Evolutionary conservation across 2,797 vertebrate genomes (phyloP), one percentile per base, ranked within the genome.

Genomic region (Fundulus diaphanus): DNA sequence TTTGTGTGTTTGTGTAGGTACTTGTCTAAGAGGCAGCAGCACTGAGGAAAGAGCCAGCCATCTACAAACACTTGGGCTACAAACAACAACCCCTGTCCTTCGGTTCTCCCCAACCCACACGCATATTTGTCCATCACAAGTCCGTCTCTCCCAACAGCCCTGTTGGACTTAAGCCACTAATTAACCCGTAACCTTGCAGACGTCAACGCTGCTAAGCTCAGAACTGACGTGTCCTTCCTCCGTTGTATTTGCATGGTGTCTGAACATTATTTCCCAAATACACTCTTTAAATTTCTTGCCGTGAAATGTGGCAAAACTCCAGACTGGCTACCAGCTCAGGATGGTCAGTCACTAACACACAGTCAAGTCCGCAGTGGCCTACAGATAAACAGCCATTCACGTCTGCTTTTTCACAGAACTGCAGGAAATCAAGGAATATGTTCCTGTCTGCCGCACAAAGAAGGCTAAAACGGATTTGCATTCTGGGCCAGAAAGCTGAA

Each of bases 1-100:
- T 77, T 37, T 92, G 71, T 93, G 93, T 82, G 69, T 81, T 76
- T 82, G 33, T 84, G 9, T 44, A 99, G 98, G 94, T 99, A 97
- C 90, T 95, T 99, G 73, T 97, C 97, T 77, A 99, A 99, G 95
- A 97, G 96, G 91, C 97, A 97, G 94, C 96, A 95, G 87, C 97
- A 99, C 85, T 98, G 91, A 94, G 67, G 74, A 87, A 83, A 69
- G 82, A 91, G 91, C 82, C 73, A 88, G 91, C 91, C 92, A 89
- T 93, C 89, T 86, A 93, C 78, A 89, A 86, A 90, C 83, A 92
- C 92, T 76, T 93, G 94, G 95, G 94, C 94, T 95, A 95, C 93
- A 95, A 88, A 92, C 91, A 94, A 35, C 72, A 27, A 24, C 44
- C 70, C 65, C 69, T 37, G n/a, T 69, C 72, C 49, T 85, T 68